These are phyloP conservation scores for Brachyhypopomus gauderio DNA, from an alignment of 2,113 vertebrate genomes.

Conservation along the genomic window DNA sequence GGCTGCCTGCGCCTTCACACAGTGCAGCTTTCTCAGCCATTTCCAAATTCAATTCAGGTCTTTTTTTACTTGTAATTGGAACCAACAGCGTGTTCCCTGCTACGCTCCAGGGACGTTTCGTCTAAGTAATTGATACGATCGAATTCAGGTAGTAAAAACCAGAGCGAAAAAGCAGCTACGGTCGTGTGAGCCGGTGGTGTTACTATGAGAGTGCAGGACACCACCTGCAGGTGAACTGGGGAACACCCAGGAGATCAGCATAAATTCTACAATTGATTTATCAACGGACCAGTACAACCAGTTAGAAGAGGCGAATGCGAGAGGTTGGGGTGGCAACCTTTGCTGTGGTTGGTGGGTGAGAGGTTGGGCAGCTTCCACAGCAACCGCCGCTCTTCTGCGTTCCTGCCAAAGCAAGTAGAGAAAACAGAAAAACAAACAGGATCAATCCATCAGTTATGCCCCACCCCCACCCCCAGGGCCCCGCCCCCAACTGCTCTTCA, in stretches of 20 bases:
- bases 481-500: too few species aligned
- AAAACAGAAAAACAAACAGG: background rate
- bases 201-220: background rate
- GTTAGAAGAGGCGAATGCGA: background rate
- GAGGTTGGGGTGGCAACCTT: slow-evolving; percentile 71
- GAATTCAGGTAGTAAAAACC: background rate
- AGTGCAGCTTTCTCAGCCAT: too few species aligned
- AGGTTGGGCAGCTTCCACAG: slow-evolving; percentile 89
- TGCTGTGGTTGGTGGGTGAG: slow-evolving; percentile 77
- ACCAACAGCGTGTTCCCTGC: too few species aligned
- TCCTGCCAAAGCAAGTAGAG: slow-evolving; percentile 74
- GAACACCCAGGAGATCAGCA: too few species aligned
- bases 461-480: background rate
- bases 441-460: background rate
- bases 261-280: too few species aligned
- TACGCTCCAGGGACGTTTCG: too few species aligned
- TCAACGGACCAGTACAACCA: too few species aligned
- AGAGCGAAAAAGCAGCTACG: background rate
- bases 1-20: too few species aligned
- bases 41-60: too few species aligned
- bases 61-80: too few species aligned
- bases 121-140: background rate
- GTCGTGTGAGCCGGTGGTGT: background rate
- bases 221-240: too few species aligned
- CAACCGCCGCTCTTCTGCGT: slow-evolving; percentile 85